Evolutionary conservation across 1,140 invertebrate species (phyloP).

Genomic region (Marisa cornuarietis): DNA sequence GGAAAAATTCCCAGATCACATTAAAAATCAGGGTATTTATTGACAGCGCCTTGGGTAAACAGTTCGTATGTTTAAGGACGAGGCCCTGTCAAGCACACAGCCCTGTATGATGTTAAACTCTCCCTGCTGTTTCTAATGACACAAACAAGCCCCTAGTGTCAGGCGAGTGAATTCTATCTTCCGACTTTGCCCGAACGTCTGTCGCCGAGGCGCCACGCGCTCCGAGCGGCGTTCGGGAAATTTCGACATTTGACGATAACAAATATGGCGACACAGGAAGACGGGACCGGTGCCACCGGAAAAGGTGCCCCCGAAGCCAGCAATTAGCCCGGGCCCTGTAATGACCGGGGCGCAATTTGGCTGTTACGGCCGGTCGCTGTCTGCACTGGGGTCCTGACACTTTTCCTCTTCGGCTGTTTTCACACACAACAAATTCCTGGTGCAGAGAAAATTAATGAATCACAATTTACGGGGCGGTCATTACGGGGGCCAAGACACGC

Average conservation of each 20-base stretch:
- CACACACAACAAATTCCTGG: conserved; percentile 10
- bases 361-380: conserved; percentile 14
- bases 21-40: no score
- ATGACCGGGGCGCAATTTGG: conserved; percentile 21
- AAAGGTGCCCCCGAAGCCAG: conserved; percentile 8
- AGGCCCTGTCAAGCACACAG: no score
- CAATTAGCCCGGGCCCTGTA: conserved; percentile 18
- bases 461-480: neutral
- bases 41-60: no score
- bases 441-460: neutral
- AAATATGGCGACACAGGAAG: conserved; percentile 22
- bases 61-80: no score
- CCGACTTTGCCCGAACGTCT: conserved; percentile 17
- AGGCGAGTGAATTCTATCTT: conserved; percentile 12
- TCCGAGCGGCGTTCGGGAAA: conserved; percentile 20
- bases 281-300: conserved; percentile 23
- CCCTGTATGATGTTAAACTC: neutral
- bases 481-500: no score
- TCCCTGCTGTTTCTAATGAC: neutral
- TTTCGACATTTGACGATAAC: conserved; percentile 24
- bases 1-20: no score
- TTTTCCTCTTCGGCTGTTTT: conserved; percentile 16
- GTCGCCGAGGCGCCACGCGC: conserved; percentile 23
- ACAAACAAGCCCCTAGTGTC: conserved; percentile 2
- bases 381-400: neutral